Evolutionary conservation across 2,113 vertebrate genomes (phyloP), one percentile per base, ranked within the genome.

Genomic region (Anarrhichthys ocellatus): DNA sequence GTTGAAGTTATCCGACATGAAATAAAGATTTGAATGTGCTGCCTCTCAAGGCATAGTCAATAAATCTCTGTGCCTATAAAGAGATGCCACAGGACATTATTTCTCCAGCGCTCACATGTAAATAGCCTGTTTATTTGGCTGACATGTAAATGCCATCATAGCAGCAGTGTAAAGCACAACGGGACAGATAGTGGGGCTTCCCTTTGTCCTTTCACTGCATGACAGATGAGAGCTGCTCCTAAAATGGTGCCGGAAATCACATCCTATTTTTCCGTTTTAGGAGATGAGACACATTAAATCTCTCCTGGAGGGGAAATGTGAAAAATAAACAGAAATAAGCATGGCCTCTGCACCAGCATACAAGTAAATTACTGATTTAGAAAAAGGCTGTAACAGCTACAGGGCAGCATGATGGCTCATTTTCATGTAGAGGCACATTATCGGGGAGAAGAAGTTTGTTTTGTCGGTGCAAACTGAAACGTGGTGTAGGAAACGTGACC

Each of bases 51-150:
- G 46, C 58, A 40, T 69, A 67, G 73, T 72, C 78, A 83, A 15
- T 81, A 87, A 79, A 90, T 90, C 76, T 76, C 18, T 13, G 22
- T 22, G 72, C 46, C 68, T 76, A 58, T 89, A 84, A 89, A 83
- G 84, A 85, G 74, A 87, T 66, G 87, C 73, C 80, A 80, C 72
- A 81, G 83, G 89, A 73, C 79, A 73, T 91, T 82, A 81, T 91
- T 86, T 86, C 83, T 83, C 80, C 81, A 38, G 72, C 27, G 29
- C 79, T 82, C 78, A 63, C 73, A 76, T 90, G 83, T 88, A 91
- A 91, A 93, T 91, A 73, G 78, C 75, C 73, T 66, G 87, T 90
- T 91, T 88, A 88, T 93, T 88, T 88, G 78, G 81, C 83, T 88
- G 86, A 91, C 91, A 84, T 83, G 90, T 85, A 91, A 92, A 92